These are phyloP conservation scores for Alcis repandata DNA, from an alignment of 2,888 invertebrate species.

Conservation along the genomic window DNA sequence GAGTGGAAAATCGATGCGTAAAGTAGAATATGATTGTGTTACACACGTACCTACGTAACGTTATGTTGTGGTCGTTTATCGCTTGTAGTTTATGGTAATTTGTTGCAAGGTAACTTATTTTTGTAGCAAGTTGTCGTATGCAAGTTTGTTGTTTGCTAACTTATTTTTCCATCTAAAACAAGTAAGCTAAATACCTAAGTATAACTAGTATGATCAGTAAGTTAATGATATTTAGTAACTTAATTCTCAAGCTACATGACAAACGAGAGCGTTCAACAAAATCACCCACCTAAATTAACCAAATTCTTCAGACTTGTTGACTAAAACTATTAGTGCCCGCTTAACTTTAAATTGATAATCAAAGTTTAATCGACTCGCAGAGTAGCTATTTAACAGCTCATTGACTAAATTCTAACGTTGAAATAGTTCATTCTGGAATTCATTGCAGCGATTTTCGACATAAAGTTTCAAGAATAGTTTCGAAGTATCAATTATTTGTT, in stretches of 20 bases:
- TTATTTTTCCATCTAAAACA: too few species aligned
- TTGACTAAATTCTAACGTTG: not conserved
- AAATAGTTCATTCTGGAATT: not conserved
- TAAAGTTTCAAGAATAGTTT: not conserved
- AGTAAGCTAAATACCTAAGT: too few species aligned
- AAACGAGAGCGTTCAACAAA: not conserved
- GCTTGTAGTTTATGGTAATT: too few species aligned
- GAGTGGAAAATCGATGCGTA: too few species aligned
- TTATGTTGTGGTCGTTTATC: too few species aligned
- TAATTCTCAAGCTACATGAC: not conserved
- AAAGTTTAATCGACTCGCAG: constrained; percentile 1
- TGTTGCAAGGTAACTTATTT: too few species aligned
- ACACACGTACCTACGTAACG: too few species aligned
- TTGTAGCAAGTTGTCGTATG: too few species aligned
- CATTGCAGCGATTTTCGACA: not conserved
- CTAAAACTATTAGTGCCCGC: constrained; percentile 13
- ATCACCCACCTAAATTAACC: not conserved
- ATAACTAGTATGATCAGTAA: too few species aligned
- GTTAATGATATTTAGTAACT: not conserved
- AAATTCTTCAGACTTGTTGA: not conserved
- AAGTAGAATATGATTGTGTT: too few species aligned
- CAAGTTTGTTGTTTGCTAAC: too few species aligned
- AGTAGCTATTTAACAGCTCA: not conserved
- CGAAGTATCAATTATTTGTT: too few species aligned
- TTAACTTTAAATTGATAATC: constrained; percentile 3